Evolutionary conservation across 2,797 vertebrate species (phyloP).

Genomic region (Melanotaenia pygmaea): DNA sequence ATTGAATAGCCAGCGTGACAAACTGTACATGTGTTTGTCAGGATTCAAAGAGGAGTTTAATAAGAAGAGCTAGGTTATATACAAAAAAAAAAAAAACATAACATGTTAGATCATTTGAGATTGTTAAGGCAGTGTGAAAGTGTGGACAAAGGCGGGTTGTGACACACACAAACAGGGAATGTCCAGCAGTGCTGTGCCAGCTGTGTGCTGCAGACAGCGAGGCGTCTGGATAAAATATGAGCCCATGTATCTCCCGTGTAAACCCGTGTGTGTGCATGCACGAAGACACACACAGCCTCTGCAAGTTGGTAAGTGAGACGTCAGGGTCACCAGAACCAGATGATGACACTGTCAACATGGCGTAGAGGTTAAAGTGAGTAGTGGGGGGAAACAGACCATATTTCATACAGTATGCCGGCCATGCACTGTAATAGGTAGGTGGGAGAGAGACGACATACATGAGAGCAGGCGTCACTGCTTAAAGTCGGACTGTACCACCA

Average conservation of each 20-base stretch:
- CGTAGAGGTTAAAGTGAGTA: slow-evolving; percentile 64
- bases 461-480: slow-evolving; percentile 25
- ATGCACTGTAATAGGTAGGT: slow-evolving; percentile 57
- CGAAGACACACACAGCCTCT: neutral
- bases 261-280: slow-evolving; percentile 21
- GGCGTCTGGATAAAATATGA: slow-evolving; percentile 83
- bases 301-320: slow-evolving; percentile 74
- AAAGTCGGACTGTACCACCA: slow-evolving; percentile 20
- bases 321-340: slow-evolving; percentile 70
- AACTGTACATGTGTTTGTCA: slow-evolving; percentile 14
- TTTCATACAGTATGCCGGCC: slow-evolving; percentile 64
- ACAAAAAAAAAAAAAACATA: slow-evolving; percentile 8
- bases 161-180: slow-evolving; percentile 62
- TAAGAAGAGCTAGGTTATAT: slow-evolving; percentile 17
- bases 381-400: slow-evolving; percentile 56
- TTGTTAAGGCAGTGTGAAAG: slow-evolving; percentile 11
- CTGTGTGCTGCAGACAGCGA: slow-evolving; percentile 76
- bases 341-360: slow-evolving; percentile 74
- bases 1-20: slow-evolving; percentile 16
- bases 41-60: slow-evolving; percentile 17
- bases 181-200: slow-evolving; percentile 68
- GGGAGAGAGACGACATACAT: slow-evolving; percentile 22
- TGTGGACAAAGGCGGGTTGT: slow-evolving; percentile 18
- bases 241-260: slow-evolving; percentile 55
- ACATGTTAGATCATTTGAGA: slow-evolving; percentile 21